Percentiles rank a stretch among this genome's conserved stretches.
phyloP scores from a whole-genome alignment of 2,888 invertebrate genomes.

The Drosophila ochracea region DNA sequence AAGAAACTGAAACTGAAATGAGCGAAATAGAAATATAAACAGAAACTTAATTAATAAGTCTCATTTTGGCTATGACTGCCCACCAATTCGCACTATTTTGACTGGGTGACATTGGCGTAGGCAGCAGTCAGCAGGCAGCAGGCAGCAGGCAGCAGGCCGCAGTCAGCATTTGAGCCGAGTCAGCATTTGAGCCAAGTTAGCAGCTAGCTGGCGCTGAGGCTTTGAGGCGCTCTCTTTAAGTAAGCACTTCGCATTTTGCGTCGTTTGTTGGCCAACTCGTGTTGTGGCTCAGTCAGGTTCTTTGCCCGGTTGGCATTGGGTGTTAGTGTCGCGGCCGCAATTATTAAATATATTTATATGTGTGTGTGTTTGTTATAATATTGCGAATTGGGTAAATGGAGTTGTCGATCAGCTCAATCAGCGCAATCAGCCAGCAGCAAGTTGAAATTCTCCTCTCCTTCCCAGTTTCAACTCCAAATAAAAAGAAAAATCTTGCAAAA shows the following conservation, averaged over 20 bases:
- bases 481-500: conserved; percentile 15
- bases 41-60: conserved; percentile 77
- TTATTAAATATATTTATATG: conserved; percentile 37
- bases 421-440: conserved; percentile 8
- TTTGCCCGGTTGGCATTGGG: conserved; percentile 71
- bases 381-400: conserved; percentile 61
- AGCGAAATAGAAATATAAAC: conserved; percentile 19
- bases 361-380: conserved; percentile 20
- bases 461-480: conserved; percentile 17
- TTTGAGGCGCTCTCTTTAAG: not conserved
- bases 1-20: conserved; percentile 4
- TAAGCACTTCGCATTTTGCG: conserved; percentile 6
- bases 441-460: conserved; percentile 25
- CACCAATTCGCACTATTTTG: conserved; percentile 76
- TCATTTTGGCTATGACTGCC: conserved; percentile 70
- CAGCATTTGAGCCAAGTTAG: conserved; percentile 4
- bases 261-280: conserved; percentile 25
- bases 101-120: conserved; percentile 73
- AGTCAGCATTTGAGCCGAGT: conserved; percentile 2
- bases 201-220: not conserved
- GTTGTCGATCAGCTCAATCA: conserved; percentile 55
- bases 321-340: conserved; percentile 50
- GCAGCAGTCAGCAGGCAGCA: conserved; percentile 43
- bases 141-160: conserved; percentile 9
- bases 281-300: conserved; percentile 71